Conservation (phyloP, 2,797 vertebrate genomes). For the Diceros bicornis region DNA sequence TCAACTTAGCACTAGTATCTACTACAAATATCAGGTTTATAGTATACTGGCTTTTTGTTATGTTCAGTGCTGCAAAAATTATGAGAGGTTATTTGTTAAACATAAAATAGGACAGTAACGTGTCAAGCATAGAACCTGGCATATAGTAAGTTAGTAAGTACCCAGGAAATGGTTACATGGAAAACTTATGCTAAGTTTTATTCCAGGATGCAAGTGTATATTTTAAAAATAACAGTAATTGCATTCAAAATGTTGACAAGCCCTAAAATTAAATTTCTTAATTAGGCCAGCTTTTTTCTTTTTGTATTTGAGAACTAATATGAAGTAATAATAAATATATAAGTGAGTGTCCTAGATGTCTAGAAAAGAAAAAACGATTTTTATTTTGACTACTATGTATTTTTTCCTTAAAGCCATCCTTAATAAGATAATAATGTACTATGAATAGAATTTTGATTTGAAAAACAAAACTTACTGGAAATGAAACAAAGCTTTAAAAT, state of each 20-base stretch:
- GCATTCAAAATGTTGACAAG: conserved; percentile 74
- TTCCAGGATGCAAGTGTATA: conserved; percentile 63
- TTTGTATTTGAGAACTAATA: conserved; percentile 60
- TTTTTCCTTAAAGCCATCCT: background rate
- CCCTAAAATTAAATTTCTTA: conserved; percentile 73
- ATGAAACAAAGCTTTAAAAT: conserved; percentile 44
- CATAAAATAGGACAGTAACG: conserved; percentile 54
- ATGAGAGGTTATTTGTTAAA: conserved; percentile 71
- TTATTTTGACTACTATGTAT: conserved; percentile 50
- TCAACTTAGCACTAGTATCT: background rate
- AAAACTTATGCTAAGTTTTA: conserved; percentile 49
- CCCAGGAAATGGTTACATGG: conserved; percentile 67
- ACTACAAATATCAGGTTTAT: background rate
- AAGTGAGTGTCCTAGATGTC: conserved; percentile 61
- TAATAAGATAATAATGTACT: background rate
- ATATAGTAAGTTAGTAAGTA: conserved; percentile 28
- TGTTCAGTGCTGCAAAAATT: background rate
- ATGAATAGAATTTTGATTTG: conserved; percentile 58
- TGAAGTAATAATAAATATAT: conserved; percentile 69
- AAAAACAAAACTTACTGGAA: conserved; percentile 33
- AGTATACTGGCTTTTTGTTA: background rate
- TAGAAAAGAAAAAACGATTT: conserved; percentile 44
- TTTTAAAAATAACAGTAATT: conserved; percentile 74
- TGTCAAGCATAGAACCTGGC: conserved; percentile 64
- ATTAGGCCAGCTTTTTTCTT: conserved; percentile 57